These are phyloP conservation scores for Ormyrus rosae DNA, from an alignment of 2,888 invertebrate species.

Conservation along the genomic window DNA sequence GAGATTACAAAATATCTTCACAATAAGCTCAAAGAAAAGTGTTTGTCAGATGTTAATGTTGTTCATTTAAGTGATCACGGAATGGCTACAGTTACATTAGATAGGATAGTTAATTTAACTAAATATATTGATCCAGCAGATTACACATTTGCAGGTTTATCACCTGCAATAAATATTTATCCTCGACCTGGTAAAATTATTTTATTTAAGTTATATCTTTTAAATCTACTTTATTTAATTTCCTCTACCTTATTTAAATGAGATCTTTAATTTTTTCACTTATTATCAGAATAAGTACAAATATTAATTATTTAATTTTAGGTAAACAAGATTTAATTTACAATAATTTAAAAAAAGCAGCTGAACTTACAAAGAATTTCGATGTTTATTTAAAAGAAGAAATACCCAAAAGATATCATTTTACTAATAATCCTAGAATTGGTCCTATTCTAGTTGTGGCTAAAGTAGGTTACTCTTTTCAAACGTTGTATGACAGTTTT, in stretches of 20 bases:
- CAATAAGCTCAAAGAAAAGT: conserved; percentile 77
- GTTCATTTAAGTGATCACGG: conserved; percentile 87
- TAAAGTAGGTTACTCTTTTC: conserved; percentile 80
- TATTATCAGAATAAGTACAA: not conserved
- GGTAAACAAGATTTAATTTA: conserved; percentile 77
- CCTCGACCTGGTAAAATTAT: conserved; percentile 77
- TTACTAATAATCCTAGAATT: conserved; percentile 79
- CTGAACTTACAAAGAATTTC: conserved; percentile 76
- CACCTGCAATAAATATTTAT: conserved; percentile 80
- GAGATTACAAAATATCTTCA: conserved; percentile 79
- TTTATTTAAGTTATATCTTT: not conserved
- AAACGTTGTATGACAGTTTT: conserved; percentile 76
- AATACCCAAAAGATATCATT: conserved; percentile 80
- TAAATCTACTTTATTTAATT: conserved; percentile 15
- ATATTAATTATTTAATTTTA: conserved; percentile 59
- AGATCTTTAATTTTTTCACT: too few species aligned
- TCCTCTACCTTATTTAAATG: too few species aligned
- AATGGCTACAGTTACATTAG: conserved; percentile 78
- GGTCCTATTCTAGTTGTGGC: conserved; percentile 81
- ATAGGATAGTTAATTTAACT: conserved; percentile 79
- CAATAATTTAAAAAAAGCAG: conserved; percentile 75
- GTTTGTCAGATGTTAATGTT: conserved; percentile 80
- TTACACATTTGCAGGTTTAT: conserved; percentile 77
- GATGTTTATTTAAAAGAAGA: conserved; percentile 80
- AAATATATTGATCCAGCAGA: conserved; percentile 76